Conservation (phyloP, 1,140 invertebrate species). For the Danaus melanippus region DNA sequence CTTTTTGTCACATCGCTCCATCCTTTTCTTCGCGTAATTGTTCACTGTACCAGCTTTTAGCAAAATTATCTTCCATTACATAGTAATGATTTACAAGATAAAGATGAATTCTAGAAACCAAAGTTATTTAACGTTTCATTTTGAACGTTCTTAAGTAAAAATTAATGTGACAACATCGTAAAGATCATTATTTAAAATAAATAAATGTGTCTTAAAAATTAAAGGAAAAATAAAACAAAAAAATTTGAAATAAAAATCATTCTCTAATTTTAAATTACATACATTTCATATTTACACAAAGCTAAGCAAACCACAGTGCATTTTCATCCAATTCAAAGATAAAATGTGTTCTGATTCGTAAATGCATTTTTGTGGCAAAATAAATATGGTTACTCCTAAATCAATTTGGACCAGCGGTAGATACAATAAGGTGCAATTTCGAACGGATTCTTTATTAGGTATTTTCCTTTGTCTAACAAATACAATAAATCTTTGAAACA, state of each 20-base stretch:
- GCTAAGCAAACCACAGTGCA: conserved; percentile 32
- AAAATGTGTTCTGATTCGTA: conserved; percentile 14
- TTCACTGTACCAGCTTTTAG: too few relatives aligned
- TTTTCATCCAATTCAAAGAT: conserved; percentile 8
- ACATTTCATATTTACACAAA: conserved; percentile 54
- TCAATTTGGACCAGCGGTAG: conserved; percentile 8
- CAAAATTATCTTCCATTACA: too few relatives aligned
- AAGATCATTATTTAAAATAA: too few relatives aligned
- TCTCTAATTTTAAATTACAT: conserved; percentile 50
- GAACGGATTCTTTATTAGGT: conserved; percentile 5
- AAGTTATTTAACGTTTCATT: too few relatives aligned
- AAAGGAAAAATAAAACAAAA: conserved; percentile 21
- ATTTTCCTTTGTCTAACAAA: conserved; percentile 1
- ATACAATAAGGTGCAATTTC: conserved; percentile 7
- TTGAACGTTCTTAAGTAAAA: too few relatives aligned
- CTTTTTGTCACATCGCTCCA: too few relatives aligned
- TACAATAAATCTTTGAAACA: not conserved
- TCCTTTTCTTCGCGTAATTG: too few relatives aligned
- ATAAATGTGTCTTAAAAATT: not conserved
- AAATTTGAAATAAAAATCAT: conserved; percentile 41
- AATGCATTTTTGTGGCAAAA: conserved; percentile 21
- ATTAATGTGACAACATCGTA: too few relatives aligned
- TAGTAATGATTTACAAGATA: too few relatives aligned
- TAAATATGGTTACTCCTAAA: not conserved
- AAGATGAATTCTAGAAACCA: too few relatives aligned